Evolutionary conservation across 1,140 invertebrate species (phyloP).

Genomic region (Heliconius hermathena): DNA sequence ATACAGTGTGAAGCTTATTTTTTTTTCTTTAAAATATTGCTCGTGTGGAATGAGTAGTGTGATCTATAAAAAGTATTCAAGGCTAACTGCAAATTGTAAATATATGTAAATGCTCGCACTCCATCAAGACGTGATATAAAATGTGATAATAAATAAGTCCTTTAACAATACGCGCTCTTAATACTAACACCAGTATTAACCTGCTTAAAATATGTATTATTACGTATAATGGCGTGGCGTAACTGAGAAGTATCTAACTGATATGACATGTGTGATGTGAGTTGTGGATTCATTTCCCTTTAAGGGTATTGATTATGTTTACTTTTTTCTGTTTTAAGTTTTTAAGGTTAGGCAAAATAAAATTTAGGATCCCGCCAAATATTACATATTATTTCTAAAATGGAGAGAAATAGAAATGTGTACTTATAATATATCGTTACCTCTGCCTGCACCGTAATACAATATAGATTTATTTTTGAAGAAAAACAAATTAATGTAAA

Average conservation of each 20-base stretch:
- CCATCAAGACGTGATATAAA: slow-evolving; percentile 39
- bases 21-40: slow-evolving; percentile 20
- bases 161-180: slow-evolving; percentile 31
- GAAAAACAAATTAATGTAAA: no score
- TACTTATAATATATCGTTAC: no score
- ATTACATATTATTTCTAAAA: no score
- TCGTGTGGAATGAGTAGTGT: slow-evolving; percentile 40
- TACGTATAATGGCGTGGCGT: neutral
- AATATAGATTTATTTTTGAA: no score
- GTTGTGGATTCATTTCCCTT: neutral
- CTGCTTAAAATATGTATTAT: slow-evolving; percentile 4
- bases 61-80: slow-evolving; percentile 57
- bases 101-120: slow-evolving; percentile 41
- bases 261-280: neutral
- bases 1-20: no score
- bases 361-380: no score
- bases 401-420: no score
- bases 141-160: slow-evolving; percentile 23
- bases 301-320: neutral
- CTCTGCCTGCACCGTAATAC: no score
- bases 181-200: slow-evolving; percentile 36
- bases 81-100: slow-evolving; percentile 41
- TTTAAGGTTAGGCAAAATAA: no score
- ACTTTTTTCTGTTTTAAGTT: no score
- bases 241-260: neutral